Base-by-base conservation (phyloP, 1,140 invertebrate genomes). In the Achroia grisella region DNA sequence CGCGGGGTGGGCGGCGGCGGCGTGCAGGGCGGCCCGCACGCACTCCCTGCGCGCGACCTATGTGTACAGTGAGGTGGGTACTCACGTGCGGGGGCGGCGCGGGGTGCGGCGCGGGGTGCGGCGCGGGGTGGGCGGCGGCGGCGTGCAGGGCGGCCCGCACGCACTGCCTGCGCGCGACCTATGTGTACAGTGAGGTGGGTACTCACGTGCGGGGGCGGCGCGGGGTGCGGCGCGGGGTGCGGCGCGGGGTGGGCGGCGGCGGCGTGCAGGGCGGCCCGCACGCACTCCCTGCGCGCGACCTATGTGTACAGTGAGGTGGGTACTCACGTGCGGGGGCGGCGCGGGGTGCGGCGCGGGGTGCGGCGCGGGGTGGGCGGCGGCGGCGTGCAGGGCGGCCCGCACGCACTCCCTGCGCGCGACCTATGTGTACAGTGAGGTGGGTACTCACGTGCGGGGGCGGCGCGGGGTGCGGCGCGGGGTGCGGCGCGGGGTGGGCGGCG, bases 71-170 rank as follows among this genome's bases (percentile, higher is more conserved):
- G 28, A 4, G 10, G 28, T 29, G 28, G 4, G 28, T n/a, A 29
- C 28, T 29, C 28, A 29, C 28, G 5, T n/a, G n/a, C n/a, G n/a
- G 10, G 4, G 28, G 28, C 28, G 28, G 5, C 10, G 28, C 28
- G 28, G 4, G 5, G 46, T 63, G 46, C 9, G 4, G 48, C 46
- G 44, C 28, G 31, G 39, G 10, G 36, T 34, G 46, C 10, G 37
- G 30, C 39, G 31, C 54, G 32, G 48, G 3, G 50, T 42, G 52
- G 4, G 42, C 28, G 5, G 28, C 10, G 28, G 28, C 28, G 28
- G 28, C 28, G 28, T 4, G 10, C 5, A 29, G 28, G 5, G 28
- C 28, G 28, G 28, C 28, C 5, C 28, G 28, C 28, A 29, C 28
- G 28, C 28, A 29, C 28, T 29, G 5, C 5, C 28, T 4, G 28